Evolutionary conservation across 2,888 invertebrate genomes (phyloP), one percentile per base, ranked within the genome.

Genomic region (Meliscaeva auricollis): DNA sequence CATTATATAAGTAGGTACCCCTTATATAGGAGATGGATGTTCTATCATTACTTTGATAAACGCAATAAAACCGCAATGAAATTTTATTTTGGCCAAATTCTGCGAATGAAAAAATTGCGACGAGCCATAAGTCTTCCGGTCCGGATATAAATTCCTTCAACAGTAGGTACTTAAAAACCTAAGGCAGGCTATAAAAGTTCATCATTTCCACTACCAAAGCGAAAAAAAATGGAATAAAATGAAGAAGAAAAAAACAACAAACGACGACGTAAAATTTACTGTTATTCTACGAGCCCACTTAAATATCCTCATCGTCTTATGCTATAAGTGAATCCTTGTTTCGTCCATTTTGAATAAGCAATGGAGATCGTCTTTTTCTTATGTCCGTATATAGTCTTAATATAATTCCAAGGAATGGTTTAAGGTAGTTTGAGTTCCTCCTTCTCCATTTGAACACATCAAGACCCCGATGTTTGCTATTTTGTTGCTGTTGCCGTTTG

Each of bases 31-130:
- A 38, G 38, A 84, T 66, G 54, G 54, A 81, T 81, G 76, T 41
- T 75, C 38, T 70, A 66, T 69, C 85, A 64, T 73, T 81, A 76
- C 73, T 56, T 72, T 68, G 60, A 76, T 81, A 81, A 85, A 80
- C 69, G 76, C 85, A 87, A 87, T 84, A 84, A 84, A 87, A 89
- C 90, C 90, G 90, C 90, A 90, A 90, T 90, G 89, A 88, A 90
- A 90, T 90, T 90, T 90, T 85, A 69, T 77, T 81, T 81, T 77
- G 70, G 76, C 68, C 62, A 76, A 85, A 64, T 73, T 85, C 41
- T 70, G 56, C 44, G 56, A 62, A 20, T 38, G n/a, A 62, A 64
- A 68, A 80, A 80, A 20, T 66, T 73, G 69, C 70, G 64, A 69
- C 70, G 68, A 66, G 62, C 73, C 76, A 85, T 85, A 81, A 85